Base-by-base conservation (phyloP, 2,888 invertebrate genomes). In the Mantis religiosa region DNA sequence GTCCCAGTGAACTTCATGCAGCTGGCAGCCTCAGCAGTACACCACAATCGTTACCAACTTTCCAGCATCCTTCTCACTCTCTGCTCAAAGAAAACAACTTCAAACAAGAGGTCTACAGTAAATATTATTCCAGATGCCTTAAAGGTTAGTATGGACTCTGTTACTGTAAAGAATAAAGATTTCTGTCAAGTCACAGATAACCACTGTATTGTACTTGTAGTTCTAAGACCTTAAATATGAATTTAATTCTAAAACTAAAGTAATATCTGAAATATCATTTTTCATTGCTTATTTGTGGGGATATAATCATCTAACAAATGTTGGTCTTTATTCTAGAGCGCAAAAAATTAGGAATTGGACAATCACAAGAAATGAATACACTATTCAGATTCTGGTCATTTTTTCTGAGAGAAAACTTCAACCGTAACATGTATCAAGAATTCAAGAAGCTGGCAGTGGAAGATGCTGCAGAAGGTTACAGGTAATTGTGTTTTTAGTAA, bases 361-460 rank as follows among this genome's bases (percentile, higher is more conserved):
- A 97, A 92, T 98, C 98, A 9, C 98, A 98, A 92, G 99, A 99
- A 94, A 99, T 99, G 99, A 99, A 99, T 94, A 99, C 99, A 0
- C 95, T 99, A 87, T 99, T 99, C 95, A 95, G 99, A 90, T 99
- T 99, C 95, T 99, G 99, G 99, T 99, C 99, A 54, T 99, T 99
- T 95, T 99, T 99, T 95, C 94, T 99, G 91, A 94, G 99, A 90
- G 99, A 99, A 93, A 98, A 99, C 93, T 99, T 99, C 94, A 99
- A 99, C 94, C 96, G 97, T 91, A 98, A 96, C 91, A 99, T 99
- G 99, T 99, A 99, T 93, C 97, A 97, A 91, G 99, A 99, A 94
- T 99, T 99, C 94, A 96, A 96, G 92, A 95, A 95, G 30, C 93
- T 98, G 90, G 99, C 99, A n/a, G 95, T 97, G 90, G 99, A 99